Conservation (phyloP, 2,797 vertebrate genomes). For the Borostomias antarcticus region DNA sequence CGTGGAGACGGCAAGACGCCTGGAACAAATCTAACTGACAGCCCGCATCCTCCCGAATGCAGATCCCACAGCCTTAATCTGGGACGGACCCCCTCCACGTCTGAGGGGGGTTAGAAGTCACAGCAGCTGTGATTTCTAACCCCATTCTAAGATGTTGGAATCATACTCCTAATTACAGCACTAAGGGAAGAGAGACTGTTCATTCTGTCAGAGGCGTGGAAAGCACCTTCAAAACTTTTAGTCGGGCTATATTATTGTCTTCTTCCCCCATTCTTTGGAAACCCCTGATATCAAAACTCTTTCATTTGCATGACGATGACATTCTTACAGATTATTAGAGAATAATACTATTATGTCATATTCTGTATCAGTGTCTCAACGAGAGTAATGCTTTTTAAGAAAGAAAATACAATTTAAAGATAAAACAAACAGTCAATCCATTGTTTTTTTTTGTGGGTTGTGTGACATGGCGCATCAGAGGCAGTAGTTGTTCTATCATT, state of each 20-base stretch:
- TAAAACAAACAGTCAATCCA: slow-evolving; percentile 22
- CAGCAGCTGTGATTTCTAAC: slow-evolving; percentile 45
- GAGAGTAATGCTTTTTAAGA: slow-evolving; percentile 18
- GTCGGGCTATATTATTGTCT: slow-evolving; percentile 35
- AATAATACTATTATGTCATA: too few species aligned
- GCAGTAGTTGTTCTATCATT: slow-evolving; percentile 45
- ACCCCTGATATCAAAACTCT: slow-evolving; percentile 27
- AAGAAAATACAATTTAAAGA: slow-evolving; percentile 26
- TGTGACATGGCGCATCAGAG: slow-evolving; percentile 50
- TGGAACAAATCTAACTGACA: slow-evolving; percentile 79
- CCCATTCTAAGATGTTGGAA: slow-evolving; percentile 48
- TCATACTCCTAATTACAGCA: slow-evolving; percentile 54
- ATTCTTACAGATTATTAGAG: slow-evolving; percentile 27
- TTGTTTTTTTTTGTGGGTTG: slow-evolving; percentile 17
- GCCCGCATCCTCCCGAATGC: slow-evolving; percentile 60
- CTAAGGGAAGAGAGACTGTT: slow-evolving; percentile 38
- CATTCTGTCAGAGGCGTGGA: slow-evolving; percentile 41
- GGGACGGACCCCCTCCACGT: slow-evolving; percentile 53
- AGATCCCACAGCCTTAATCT: slow-evolving; percentile 66
- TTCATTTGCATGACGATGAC: slow-evolving; percentile 29
- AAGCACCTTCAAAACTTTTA: slow-evolving; percentile 51
- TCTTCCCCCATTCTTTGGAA: neutral
- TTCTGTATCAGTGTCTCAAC: too few species aligned
- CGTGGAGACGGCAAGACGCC: slow-evolving; percentile 66
- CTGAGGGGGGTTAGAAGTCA: slow-evolving; percentile 35